Conservation (phyloP, 23 tunicate genomes). For the Ciona savignyi region DNA sequence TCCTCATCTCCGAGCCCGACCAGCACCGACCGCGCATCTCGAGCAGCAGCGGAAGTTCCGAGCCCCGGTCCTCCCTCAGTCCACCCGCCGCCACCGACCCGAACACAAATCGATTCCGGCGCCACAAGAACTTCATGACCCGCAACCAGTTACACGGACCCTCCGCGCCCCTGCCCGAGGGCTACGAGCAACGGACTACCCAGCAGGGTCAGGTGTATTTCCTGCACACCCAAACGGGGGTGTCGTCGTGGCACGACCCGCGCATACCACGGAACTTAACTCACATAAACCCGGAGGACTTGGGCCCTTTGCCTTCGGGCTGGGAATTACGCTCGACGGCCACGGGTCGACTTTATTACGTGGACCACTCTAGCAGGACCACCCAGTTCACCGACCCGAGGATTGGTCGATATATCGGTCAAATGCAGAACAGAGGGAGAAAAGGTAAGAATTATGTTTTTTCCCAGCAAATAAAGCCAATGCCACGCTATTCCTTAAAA, state of each 20-base stretch:
- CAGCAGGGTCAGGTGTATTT: conserved; percentile 88
- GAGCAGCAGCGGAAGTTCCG: conserved; percentile 5
- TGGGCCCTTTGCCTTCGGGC: conserved; percentile 85
- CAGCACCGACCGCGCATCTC: conserved; percentile 7
- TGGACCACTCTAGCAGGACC: conserved; percentile 84
- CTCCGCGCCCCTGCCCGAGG: conserved; percentile 71
- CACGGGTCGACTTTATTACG: conserved; percentile 97
- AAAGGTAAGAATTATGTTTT: conserved; percentile 10
- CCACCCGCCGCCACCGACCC: conserved; percentile 1
- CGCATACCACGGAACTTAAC: conserved; percentile 72
- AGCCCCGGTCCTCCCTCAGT: not conserved
- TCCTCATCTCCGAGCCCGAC: conserved; percentile 14
- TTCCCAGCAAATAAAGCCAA: too few relatives aligned
- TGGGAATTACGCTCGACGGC: conserved; percentile 92
- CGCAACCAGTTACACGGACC: conserved; percentile 77
- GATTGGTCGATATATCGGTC: conserved; percentile 74
- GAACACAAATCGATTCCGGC: conserved; percentile 4
- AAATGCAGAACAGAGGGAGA: conserved; percentile 34
- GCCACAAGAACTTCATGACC: conserved; percentile 58
- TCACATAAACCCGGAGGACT: conserved; percentile 72
- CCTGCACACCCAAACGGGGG: conserved; percentile 93
- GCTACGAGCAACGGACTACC: conserved; percentile 93
- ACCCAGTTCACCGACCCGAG: conserved; percentile 97
- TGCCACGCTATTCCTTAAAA: too few relatives aligned
- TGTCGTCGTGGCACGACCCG: conserved; percentile 98